Conservation (phyloP, 2,113 vertebrate genomes). For the Colaptes auratus region DNA sequence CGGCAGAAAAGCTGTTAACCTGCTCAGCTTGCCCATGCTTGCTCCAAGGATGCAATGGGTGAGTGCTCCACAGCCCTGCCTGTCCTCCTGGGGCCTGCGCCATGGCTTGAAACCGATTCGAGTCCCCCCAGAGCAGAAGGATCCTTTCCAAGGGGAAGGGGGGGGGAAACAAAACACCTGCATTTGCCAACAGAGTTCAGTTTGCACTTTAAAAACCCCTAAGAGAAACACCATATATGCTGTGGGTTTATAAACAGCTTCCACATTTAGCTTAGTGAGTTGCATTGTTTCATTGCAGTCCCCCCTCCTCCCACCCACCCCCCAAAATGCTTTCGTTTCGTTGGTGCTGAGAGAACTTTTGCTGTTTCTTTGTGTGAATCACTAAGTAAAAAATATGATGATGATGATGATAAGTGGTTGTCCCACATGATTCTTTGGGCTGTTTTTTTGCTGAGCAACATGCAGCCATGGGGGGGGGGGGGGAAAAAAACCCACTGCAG, state of each 20-base stretch:
- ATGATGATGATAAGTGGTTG: not conserved
- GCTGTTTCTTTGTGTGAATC: not conserved
- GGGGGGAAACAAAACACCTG: too few relatives aligned
- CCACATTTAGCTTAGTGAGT: slow-evolving; percentile 58
- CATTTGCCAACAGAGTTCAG: slow-evolving; percentile 7
- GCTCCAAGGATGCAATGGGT: accelerated
- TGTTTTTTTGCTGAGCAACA: slow-evolving; percentile 20
- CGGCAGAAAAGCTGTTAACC: not conserved
- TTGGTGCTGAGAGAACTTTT: not conserved
- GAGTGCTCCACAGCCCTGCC: not conserved
- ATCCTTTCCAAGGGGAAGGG: not conserved
- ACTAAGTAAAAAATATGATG: too few relatives aligned
- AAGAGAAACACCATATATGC: slow-evolving; percentile 75
- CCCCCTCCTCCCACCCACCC: not conserved
- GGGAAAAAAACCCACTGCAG: slow-evolving; percentile 47
- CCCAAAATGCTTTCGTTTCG: not conserved
- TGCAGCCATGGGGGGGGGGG: slow-evolving; percentile 14
- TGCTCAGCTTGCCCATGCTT: not conserved
- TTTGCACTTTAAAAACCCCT: slow-evolving; percentile 69
- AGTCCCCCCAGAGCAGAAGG: not conserved
- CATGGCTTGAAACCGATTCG: not conserved
- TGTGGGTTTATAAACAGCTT: slow-evolving; percentile 73
- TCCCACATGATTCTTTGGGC: slow-evolving; percentile 60
- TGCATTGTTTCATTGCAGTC: slow-evolving; percentile 1
- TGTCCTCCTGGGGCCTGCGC: accelerated